Base-by-base conservation (phyloP, 2,113 vertebrate genomes). In the Symphodus melops region DNA sequence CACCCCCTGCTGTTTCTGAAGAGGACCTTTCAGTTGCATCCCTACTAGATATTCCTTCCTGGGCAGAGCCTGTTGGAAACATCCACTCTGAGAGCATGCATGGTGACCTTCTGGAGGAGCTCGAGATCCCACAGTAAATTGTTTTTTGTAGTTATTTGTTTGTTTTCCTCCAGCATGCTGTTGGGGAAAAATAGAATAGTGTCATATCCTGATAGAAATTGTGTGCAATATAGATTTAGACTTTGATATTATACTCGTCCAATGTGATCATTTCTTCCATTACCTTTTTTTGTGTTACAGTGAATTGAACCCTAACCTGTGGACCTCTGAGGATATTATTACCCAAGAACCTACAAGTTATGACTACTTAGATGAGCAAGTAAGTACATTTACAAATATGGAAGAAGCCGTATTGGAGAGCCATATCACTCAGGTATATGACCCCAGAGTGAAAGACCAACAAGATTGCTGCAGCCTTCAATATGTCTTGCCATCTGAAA, bases 1-100 rank as follows among this genome's bases (percentile, higher is more conserved):
- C 95, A 14, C 97, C 97, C 16, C 96, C 98, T 17, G 93, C 98
- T 5, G 97, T 98, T 79, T 99, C 97, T 0, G 97, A 98, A 86
- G 98, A 99, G 87, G 97, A 99, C 1, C 91, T 96, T 37, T 99
- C 98, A 61, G 95, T 95, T 49, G 96, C 96, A 72, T 95, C 95
- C 0, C 94, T 97, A 56, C 94, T 96, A 64, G 98, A 98, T 82
- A 89, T 92, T 59, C 93, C 95, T 67, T 95, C 95, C 53, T 96
- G 95, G 94, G 93, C 93, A 53, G 95, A 96, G 73, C 92, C 94
- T 71, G 77, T 94, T 82, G 94, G 94, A 73, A 95, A 96, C 52
- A 84, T 88, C 65, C 94, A 94, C 54, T 96, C 94, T 77, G 96
- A 97, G 61, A 95, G 93, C 82, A 88, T 89, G 58, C 94, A 95